phyloP scores from a whole-genome alignment of 1,140 invertebrate species.

The Calliphora vicina region DNA sequence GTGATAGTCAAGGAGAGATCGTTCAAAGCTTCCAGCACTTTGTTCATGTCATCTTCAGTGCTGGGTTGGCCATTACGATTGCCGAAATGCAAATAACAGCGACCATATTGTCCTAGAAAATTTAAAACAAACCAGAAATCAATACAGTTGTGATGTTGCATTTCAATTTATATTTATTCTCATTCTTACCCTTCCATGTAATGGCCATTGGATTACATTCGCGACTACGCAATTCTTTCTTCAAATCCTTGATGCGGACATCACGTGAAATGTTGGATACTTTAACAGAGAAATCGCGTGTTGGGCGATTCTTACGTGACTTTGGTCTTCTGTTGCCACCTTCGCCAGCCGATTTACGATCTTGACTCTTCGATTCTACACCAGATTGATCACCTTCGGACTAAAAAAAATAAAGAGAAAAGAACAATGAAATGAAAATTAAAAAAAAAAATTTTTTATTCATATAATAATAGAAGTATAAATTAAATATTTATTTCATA shows the following conservation, averaged over 20 bases:
- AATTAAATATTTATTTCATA: neutral
- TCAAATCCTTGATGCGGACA: slow-evolving; percentile 70
- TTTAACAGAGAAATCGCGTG: slow-evolving; percentile 67
- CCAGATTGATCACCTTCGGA: slow-evolving; percentile 61
- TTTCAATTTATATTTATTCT: neutral
- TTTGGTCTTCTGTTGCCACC: slow-evolving; percentile 46
- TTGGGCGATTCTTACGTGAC: slow-evolving; percentile 50
- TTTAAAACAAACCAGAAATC: slow-evolving; percentile 10
- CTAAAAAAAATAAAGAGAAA: slow-evolving; percentile 40
- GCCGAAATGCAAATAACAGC: slow-evolving; percentile 70
- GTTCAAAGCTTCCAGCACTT: slow-evolving; percentile 68
- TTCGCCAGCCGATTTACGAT: slow-evolving; percentile 50
- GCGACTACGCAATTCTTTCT: slow-evolving; percentile 67
- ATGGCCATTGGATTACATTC: slow-evolving; percentile 70
- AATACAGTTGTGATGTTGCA: neutral
- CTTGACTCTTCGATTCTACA: slow-evolving; percentile 56
- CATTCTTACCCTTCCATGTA: slow-evolving; percentile 66
- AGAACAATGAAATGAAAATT: neutral
- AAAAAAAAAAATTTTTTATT: neutral
- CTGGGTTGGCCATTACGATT: slow-evolving; percentile 65
- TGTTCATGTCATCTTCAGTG: slow-evolving; percentile 65
- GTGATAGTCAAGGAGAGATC: slow-evolving; percentile 63
- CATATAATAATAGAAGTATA: too few relatives aligned
- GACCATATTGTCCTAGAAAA: slow-evolving; percentile 65
- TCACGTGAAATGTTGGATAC: slow-evolving; percentile 68